Conservation (phyloP, 2,797 vertebrate species). For the Phyllotis vaccarum region DNA sequence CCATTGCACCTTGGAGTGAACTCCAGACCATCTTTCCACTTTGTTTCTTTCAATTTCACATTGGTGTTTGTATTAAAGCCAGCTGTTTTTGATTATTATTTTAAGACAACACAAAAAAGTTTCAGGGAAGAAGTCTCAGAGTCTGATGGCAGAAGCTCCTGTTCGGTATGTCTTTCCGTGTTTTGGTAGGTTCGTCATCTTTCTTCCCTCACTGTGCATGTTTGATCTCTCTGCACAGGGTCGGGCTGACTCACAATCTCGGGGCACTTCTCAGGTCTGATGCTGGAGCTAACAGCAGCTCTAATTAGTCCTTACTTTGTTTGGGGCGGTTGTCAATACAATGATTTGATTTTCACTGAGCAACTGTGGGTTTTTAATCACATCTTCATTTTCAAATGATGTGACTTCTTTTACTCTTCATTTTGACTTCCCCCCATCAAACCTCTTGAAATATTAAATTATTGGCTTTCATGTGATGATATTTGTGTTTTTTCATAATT, state of each 20-base stretch:
- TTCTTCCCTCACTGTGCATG: no score
- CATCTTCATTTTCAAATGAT: not conserved
- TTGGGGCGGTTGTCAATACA: not conserved
- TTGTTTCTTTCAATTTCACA: no score
- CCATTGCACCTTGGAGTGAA: not conserved
- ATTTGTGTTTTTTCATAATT: not conserved
- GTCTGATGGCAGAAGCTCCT: not conserved
- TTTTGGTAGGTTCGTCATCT: not conserved
- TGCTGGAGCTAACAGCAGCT: accelerated
- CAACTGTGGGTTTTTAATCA: not conserved
- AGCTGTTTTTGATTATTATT: not conserved
- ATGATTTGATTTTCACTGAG: not conserved
- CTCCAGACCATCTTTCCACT: not conserved
- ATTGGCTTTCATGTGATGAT: not conserved
- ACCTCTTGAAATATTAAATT: not conserved
- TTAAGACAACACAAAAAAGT: not conserved
- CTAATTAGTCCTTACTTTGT: not conserved
- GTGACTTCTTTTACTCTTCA: not conserved
- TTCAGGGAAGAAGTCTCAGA: not conserved
- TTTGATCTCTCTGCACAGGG: not conserved
- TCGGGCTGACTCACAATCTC: not conserved
- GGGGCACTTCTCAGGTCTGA: not conserved
- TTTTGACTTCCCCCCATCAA: not conserved
- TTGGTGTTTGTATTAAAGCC: not conserved
- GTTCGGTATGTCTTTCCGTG: not conserved